Evolutionary conservation across 30 jellyfish, hydroid and myxozoan genomes (phyloP).

Genomic region (Chrysaora quinquecirrha): DNA sequence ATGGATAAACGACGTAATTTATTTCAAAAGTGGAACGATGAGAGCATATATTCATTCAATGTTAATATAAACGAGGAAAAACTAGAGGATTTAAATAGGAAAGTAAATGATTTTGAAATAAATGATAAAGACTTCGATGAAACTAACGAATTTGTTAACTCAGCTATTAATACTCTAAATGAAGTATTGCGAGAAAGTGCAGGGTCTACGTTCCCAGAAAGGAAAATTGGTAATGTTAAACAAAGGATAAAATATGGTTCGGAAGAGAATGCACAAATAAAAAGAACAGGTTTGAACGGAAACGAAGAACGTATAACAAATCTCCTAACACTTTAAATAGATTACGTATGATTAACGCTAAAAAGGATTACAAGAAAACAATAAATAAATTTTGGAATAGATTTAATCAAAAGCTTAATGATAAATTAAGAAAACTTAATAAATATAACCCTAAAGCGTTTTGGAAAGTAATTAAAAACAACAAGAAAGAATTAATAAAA

Average conservation of each 20-base stretch:
- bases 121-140: background rate
- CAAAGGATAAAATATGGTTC: background rate
- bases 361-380: constrained; percentile 17
- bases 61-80: background rate
- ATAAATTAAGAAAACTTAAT: constrained; percentile 20
- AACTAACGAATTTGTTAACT: background rate
- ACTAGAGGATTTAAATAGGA: background rate
- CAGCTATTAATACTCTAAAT: background rate
- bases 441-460: background rate
- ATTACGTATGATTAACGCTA: background rate
- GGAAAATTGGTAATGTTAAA: background rate
- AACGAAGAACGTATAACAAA: background rate
- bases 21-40: constrained; percentile 16
- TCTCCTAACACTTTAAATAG: background rate
- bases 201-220: background rate
- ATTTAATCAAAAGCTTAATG: background rate
- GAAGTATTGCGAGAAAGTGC: constrained; percentile 3
- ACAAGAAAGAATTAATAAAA: background rate
- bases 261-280: constrained; percentile 6
- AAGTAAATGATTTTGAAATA: background rate
- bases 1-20: background rate
- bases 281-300: background rate
- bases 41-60: background rate
- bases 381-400: constrained; percentile 4
- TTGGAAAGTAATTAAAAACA: constrained; percentile 11